phyloP scores from a whole-genome alignment of 2,888 invertebrate species.

The Cephus nigrinus region DNA sequence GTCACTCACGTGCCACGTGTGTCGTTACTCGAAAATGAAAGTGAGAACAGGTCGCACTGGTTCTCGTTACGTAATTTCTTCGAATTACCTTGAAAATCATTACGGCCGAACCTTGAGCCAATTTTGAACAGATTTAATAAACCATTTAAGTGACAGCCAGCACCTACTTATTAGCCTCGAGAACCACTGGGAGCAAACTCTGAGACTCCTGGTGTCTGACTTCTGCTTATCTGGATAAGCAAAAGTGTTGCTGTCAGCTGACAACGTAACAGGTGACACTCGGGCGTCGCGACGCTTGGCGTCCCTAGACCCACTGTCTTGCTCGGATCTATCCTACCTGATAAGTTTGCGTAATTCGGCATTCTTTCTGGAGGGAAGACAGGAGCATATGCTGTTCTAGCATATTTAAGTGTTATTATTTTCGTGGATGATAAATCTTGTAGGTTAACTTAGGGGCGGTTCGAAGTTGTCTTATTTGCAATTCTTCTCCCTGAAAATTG shows the following conservation, averaged over 20 bases:
- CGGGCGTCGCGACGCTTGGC: background rate
- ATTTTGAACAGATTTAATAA: background rate
- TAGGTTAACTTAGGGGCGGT: background rate
- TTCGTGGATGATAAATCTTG: background rate
- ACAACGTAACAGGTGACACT: background rate
- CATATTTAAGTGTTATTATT: background rate
- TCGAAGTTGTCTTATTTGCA: background rate
- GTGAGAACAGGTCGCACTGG: background rate
- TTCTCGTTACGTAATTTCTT: background rate
- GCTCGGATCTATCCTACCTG: background rate
- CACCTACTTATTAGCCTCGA: background rate
- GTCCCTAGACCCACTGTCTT: background rate
- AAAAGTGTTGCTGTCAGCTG: background rate
- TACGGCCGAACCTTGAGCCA: background rate
- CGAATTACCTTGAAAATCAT: background rate
- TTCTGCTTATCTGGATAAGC: background rate
- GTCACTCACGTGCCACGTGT: background rate
- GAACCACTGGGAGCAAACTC: background rate
- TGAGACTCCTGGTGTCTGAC: background rate
- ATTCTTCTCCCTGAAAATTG: too few species aligned
- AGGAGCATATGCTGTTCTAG: background rate
- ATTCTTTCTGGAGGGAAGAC: background rate
- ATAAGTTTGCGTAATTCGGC: background rate
- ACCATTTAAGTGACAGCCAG: background rate
- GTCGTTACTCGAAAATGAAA: background rate